These are phyloP conservation scores for Sinocyclocheilus maitianheensis DNA, from an alignment of 2,113 vertebrate species.

Conservation along the genomic window DNA sequence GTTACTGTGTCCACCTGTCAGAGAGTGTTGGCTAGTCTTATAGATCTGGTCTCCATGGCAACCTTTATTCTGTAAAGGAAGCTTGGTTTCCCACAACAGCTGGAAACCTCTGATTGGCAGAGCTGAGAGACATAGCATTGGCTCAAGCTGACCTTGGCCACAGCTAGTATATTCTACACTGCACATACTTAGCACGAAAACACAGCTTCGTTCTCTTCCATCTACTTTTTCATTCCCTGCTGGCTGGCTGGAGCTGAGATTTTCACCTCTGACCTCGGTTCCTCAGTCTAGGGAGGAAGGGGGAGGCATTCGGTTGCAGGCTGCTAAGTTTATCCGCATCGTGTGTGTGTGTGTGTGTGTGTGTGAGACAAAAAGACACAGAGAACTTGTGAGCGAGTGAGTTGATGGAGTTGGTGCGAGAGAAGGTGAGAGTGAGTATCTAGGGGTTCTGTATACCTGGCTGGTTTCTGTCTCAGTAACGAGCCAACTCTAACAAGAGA, in stretches of 20 bases:
- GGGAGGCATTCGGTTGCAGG: constrained; percentile 52
- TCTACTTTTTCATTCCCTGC: constrained; percentile 53
- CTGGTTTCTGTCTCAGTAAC: constrained; percentile 47
- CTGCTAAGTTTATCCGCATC: constrained; percentile 49
- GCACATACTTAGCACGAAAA: constrained; percentile 13
- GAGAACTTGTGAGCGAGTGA: constrained; percentile 61
- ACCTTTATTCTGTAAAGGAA: constrained; percentile 63
- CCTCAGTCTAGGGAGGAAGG: constrained; percentile 42
- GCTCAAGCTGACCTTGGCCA: constrained; percentile 60
- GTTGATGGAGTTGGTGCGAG: constrained; percentile 57
- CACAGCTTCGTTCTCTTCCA: constrained; percentile 16
- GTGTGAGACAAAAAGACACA: constrained; percentile 11
- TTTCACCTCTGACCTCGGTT: constrained; percentile 74
- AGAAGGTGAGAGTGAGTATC: constrained; percentile 34
- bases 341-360: constrained; percentile 28
- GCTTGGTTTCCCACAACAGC: constrained; percentile 61
- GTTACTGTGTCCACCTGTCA: constrained; percentile 34
- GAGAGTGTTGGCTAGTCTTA: constrained; percentile 53
- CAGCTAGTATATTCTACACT: constrained; percentile 22
- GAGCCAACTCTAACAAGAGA: constrained; percentile 56
- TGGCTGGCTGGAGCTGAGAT: constrained; percentile 71
- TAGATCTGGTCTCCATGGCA: constrained; percentile 64
- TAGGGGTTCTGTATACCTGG: constrained; percentile 48
- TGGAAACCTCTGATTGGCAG: constrained; percentile 65
- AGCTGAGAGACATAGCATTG: constrained; percentile 54